phyloP scores from a whole-genome alignment of 2,888 invertebrate genomes.

The Pocota personata region DNA sequence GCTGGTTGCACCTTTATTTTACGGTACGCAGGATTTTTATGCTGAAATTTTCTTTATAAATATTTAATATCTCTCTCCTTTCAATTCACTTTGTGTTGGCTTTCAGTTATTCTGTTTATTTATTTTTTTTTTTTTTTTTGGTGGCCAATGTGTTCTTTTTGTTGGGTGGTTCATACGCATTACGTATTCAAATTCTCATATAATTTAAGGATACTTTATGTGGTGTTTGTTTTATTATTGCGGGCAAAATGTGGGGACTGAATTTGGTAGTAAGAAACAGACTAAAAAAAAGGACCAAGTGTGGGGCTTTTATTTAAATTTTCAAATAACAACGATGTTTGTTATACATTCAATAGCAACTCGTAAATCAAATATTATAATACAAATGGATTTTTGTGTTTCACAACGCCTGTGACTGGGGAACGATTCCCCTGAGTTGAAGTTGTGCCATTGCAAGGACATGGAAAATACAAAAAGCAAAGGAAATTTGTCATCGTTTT shows the following conservation, averaged over 20 bases:
- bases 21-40: background rate
- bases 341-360: slow-evolving; percentile 9
- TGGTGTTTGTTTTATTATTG: slow-evolving; percentile 44
- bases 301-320: slow-evolving; percentile 40
- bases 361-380: slow-evolving; percentile 53
- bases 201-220: slow-evolving; percentile 24
- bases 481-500: slow-evolving; percentile 12
- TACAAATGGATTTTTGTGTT: slow-evolving; percentile 5
- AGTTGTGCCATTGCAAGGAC: background rate
- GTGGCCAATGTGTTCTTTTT: background rate
- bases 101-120: background rate
- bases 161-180: background rate
- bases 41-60: slow-evolving; percentile 34
- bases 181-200: background rate
- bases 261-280: background rate
- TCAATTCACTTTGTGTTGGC: slow-evolving; percentile 11
- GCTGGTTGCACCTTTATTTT: slow-evolving; percentile 36
- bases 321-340: slow-evolving; percentile 12
- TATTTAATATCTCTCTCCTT: slow-evolving; percentile 26
- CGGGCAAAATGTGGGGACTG: background rate
- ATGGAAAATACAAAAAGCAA: background rate
- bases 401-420: background rate
- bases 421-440: background rate
- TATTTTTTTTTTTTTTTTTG: background rate
- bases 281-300: background rate